Base-by-base conservation (phyloP, 1,140 invertebrate species). In the Pogonomyrmex barbatus region DNA sequence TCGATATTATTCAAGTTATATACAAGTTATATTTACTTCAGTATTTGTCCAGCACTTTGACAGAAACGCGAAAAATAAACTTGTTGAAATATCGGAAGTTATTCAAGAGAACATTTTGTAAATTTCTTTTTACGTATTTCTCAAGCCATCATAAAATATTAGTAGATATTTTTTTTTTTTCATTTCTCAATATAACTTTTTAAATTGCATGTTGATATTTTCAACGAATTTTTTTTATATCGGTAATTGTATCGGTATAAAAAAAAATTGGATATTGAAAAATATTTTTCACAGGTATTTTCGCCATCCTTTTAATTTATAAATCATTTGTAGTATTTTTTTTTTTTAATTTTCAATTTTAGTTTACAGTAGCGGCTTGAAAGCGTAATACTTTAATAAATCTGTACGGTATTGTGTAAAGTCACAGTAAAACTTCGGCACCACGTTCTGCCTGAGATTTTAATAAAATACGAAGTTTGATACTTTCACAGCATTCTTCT, bases 381-480 rank as follows among this genome's bases (percentile, higher is more conserved):
- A 45, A 70, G 4, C 17, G 12, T 62, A 39, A 56, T 75, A 47
- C 24, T 54, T 47, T 24, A 30, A 30, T 54, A 39, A 30, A 70
- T 82, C 36, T 42, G 42, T 30, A 10, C 17, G 24, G 14, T 54
- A 39, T 68, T 54, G 39, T 14, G 52, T 36, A 36, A 56, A 82
- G 6, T 71, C 52, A 30, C 14, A 10, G 50, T 12, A 47, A 39
- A 73, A 30, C 54, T 33, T 36, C 30, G 24, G 33, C 2, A 17
- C 3, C n/a, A 82, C 9, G 36, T 45, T 82, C n/a, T 17, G 2
- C 2, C 5, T 17, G 10, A 10, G 45, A 63, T 83, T 56, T 73
- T 82, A 54, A 63, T 54, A 54, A 82, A 83, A 63, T 65, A 24
- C 10, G 30, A 45, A 60, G 52, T 58, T 24, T 24, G 42, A 60